These are phyloP conservation scores for Leptothorax acervorum DNA, from an alignment of 2,888 invertebrate genomes.

Conservation along the genomic window DNA sequence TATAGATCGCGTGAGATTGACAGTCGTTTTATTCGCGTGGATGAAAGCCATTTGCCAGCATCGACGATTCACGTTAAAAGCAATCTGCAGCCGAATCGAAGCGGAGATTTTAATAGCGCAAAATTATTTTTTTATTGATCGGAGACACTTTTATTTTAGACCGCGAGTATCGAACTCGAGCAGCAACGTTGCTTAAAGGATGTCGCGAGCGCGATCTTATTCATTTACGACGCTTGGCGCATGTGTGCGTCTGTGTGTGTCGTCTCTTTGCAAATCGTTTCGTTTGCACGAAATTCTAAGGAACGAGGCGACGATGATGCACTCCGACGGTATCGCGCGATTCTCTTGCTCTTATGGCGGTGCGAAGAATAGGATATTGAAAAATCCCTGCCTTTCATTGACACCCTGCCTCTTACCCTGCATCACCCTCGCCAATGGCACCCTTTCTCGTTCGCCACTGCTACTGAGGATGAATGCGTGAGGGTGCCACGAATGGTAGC, in stretches of 20 bases:
- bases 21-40: conserved; percentile 68
- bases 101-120: conserved; percentile 60
- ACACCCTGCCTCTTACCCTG: conserved; percentile 61
- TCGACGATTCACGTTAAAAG: conserved; percentile 61
- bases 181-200: not conserved
- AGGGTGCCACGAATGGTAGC: conserved; percentile 74
- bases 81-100: conserved; percentile 59
- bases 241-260: not conserved
- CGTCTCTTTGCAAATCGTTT: conserved; percentile 25
- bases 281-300: conserved; percentile 54
- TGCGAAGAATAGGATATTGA: conserved; percentile 79
- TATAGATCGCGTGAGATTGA: conserved; percentile 67
- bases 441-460: conserved; percentile 52
- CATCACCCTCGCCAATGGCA: conserved; percentile 26
- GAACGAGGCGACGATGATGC: conserved; percentile 47
- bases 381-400: conserved; percentile 78
- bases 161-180: not conserved
- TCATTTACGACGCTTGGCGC: conserved; percentile 9
- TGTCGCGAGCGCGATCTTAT: not conserved
- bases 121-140: conserved; percentile 56
- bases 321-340: conserved; percentile 55
- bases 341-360: conserved; percentile 63
- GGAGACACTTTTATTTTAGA: conserved; percentile 39
- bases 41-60: conserved; percentile 64
- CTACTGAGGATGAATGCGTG: conserved; percentile 71